Evolutionary conservation across 1,140 invertebrate species (phyloP).

Genomic region (Leucophenga varia): DNA sequence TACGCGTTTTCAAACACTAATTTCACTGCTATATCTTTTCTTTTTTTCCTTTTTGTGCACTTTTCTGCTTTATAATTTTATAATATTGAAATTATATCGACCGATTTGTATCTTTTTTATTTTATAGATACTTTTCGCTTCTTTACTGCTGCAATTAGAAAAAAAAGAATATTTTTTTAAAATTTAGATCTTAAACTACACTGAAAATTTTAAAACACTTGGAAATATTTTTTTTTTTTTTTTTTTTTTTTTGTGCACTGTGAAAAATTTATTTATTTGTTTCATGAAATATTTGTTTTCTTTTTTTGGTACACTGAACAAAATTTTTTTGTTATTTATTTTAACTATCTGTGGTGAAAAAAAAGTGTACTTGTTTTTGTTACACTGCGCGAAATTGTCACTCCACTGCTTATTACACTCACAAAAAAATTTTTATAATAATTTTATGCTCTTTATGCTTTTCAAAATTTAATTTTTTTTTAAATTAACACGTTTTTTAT

Average conservation of each 20-base stretch:
- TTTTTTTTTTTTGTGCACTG: conserved; percentile 1
- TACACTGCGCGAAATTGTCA: too few relatives aligned
- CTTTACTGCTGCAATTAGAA: conserved; percentile 34
- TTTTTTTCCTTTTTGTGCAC: conserved; percentile 34
- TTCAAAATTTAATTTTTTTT: conserved; percentile 14
- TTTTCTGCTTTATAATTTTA: conserved; percentile 44
- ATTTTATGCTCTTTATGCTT: conserved; percentile 10
- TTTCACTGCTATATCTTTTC: conserved; percentile 30
- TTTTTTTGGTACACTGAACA: too few relatives aligned
- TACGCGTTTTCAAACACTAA: conserved; percentile 48
- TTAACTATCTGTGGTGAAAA: too few relatives aligned
- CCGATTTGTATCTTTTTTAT: conserved; percentile 23
- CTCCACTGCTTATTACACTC: too few relatives aligned
- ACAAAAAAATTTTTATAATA: background rate
- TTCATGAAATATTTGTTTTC: too few relatives aligned
- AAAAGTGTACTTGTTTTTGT: too few relatives aligned
- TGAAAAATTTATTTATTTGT: too few relatives aligned
- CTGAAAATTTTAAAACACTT: conserved; percentile 8
- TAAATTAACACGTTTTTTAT: too few relatives aligned
- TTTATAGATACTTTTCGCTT: conserved; percentile 32
- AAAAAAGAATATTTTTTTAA: conserved; percentile 15
- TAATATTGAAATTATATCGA: conserved; percentile 33
- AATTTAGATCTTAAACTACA: conserved; percentile 14
- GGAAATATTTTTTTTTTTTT: conserved; percentile 14
- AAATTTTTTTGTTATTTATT: too few relatives aligned